These are phyloP conservation scores for Leguminivora glycinivorella DNA, from an alignment of 1,140 invertebrate genomes.

Conservation along the genomic window DNA sequence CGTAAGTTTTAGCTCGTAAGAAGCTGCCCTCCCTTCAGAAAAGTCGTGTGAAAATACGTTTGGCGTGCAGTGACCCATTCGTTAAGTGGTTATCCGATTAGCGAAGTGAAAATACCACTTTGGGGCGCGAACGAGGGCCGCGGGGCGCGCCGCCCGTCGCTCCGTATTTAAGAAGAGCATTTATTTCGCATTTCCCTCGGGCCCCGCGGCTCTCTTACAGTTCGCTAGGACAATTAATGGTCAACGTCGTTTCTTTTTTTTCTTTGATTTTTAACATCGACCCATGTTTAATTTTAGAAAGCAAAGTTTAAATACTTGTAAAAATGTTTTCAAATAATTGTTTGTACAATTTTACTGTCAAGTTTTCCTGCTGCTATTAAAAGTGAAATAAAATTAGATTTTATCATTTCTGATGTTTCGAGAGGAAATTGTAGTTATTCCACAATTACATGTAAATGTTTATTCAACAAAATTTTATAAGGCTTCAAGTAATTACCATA, in stretches of 20 bases:
- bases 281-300: not conserved
- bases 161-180: conserved; percentile 75
- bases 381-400: conserved; percentile 43
- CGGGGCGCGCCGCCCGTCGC: conserved; percentile 57
- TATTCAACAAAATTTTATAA: conserved; percentile 77
- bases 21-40: conserved; percentile 60
- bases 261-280: conserved; percentile 32
- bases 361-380: not conserved
- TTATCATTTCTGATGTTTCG: conserved; percentile 40
- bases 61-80: conserved; percentile 78
- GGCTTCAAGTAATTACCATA: conserved; percentile 76
- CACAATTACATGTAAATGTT: conserved; percentile 74
- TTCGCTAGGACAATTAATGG: conserved; percentile 68
- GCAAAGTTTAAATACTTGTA: not conserved
- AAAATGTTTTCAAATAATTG: not conserved
- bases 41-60: conserved; percentile 79
- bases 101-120: conserved; percentile 80
- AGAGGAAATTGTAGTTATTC: conserved; percentile 56
- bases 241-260: conserved; percentile 56
- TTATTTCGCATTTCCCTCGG: conserved; percentile 75
- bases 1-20: conserved; percentile 75
- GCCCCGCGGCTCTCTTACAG: conserved; percentile 55
- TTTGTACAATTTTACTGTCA: not conserved
- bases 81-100: conserved; percentile 80
- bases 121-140: conserved; percentile 73